Percentiles rank a stretch among this genome's conserved stretches.
Conservation (phyloP, 2,113 vertebrate species). For the Ancistrus triradiatus region DNA sequence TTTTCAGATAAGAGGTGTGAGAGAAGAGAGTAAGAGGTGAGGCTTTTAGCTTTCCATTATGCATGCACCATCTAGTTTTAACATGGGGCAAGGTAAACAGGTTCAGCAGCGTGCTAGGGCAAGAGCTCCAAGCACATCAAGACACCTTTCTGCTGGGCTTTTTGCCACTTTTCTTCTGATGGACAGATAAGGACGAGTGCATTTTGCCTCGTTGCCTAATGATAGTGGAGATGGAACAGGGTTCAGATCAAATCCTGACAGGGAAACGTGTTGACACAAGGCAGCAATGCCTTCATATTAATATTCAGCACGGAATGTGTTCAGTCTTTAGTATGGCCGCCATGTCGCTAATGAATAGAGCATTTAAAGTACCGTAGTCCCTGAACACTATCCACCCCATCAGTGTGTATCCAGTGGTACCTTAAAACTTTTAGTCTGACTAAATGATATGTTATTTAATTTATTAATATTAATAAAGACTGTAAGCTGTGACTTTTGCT, state of each 20-base stretch:
- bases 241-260: slow-evolving; percentile 4
- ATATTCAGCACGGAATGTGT: slow-evolving; percentile 8
- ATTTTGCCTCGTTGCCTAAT: background rate
- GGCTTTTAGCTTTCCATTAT: slow-evolving; percentile 1
- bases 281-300: slow-evolving; percentile 8
- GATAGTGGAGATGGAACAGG: background rate
- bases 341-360: slow-evolving; percentile 2
- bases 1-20: background rate
- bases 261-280: slow-evolving; percentile 41
- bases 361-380: no score
- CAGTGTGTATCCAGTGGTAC: no score
- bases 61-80: slow-evolving; percentile 36
- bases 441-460: background rate
- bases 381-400: no score
- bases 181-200: slow-evolving; percentile 18
- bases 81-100: slow-evolving; percentile 43
- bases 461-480: background rate
- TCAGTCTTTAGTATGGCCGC: slow-evolving; percentile 19
- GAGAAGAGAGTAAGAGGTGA: background rate
- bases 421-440: no score
- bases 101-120: slow-evolving; percentile 49
- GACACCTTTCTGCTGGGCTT: slow-evolving; percentile 5
- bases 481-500: background rate
- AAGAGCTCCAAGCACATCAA: slow-evolving; percentile 20
- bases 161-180: slow-evolving; percentile 20